Conservation (phyloP, 2,888 invertebrate species). For the Leptinotarsa juncta region DNA sequence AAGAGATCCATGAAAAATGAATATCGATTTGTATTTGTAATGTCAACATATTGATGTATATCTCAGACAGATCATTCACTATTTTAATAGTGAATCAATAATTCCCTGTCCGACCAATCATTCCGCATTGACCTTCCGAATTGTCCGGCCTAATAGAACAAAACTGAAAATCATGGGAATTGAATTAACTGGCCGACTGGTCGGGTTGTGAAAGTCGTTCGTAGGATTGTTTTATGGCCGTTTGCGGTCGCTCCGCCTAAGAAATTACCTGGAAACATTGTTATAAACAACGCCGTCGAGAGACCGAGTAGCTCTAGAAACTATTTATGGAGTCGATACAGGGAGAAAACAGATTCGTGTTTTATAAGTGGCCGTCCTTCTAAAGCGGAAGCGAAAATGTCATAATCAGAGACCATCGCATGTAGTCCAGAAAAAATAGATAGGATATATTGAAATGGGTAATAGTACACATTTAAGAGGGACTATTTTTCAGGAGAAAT, state of each 20-base stretch:
- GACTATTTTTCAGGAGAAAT: no score
- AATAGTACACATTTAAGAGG: no score
- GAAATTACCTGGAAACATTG: slow-evolving; percentile 20
- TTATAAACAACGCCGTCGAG: slow-evolving; percentile 14
- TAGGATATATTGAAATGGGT: no score
- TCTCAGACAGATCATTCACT: not conserved
- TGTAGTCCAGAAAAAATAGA: no score
- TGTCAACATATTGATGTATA: no score
- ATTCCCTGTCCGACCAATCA: not conserved
- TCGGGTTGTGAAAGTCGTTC: slow-evolving; percentile 21
- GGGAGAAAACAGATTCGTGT: slow-evolving; percentile 10
- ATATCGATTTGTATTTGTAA: no score
- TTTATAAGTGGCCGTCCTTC: slow-evolving; percentile 1
- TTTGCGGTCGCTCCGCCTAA: slow-evolving; percentile 19
- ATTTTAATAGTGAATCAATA: not conserved
- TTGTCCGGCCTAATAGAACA: slow-evolving; percentile 10
- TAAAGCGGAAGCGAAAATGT: not conserved
- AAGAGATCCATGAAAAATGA: no score
- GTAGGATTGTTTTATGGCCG: slow-evolving; percentile 15
- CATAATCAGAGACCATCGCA: not conserved
- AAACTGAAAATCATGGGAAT: slow-evolving; percentile 19
- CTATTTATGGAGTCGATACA: slow-evolving; percentile 14
- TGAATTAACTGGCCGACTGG: slow-evolving; percentile 18
- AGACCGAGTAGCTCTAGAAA: slow-evolving; percentile 5
- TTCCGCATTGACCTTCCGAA: slow-evolving; percentile 11